Evolutionary conservation across 2,888 invertebrate species (phyloP).

Genomic region (Drosophila greeni): DNA sequence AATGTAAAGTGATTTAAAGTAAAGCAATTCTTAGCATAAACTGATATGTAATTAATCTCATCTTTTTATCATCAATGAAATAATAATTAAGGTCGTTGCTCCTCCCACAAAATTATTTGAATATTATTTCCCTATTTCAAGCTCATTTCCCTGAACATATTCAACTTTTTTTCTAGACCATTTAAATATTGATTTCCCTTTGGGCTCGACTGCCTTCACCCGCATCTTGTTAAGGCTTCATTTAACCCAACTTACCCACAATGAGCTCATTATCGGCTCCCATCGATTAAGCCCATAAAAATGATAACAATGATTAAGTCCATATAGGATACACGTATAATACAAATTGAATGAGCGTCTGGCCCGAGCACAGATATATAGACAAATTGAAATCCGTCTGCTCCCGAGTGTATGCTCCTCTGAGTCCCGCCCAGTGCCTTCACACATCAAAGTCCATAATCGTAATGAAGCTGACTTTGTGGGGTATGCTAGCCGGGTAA

Average conservation of each 20-base stretch:
- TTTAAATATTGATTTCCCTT: constrained; percentile 16
- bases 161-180: constrained; percentile 1
- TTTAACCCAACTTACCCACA: constrained; percentile 42
- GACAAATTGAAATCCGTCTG: constrained; percentile 9
- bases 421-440: constrained; percentile 5
- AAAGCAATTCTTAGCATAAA: no score
- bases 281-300: constrained; percentile 61
- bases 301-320: constrained; percentile 55
- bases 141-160: background rate
- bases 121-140: background rate
- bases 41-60: no score
- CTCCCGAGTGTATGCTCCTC: background rate
- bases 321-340: constrained; percentile 11
- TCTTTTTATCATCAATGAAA: no score
- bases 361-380: background rate
- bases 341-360: constrained; percentile 38
- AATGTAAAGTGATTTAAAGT: no score
- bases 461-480: constrained; percentile 52
- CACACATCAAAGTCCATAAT: constrained; percentile 52
- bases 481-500: constrained; percentile 49
- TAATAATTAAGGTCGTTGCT: no score
- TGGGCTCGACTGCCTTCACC: background rate
- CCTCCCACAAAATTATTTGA: background rate
- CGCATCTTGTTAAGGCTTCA: constrained; percentile 23
- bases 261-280: constrained; percentile 46